Evolutionary conservation across 2,888 invertebrate genomes (phyloP), one percentile per base, ranked within the genome.

Genomic region (Cryptophagus acutangulus): DNA sequence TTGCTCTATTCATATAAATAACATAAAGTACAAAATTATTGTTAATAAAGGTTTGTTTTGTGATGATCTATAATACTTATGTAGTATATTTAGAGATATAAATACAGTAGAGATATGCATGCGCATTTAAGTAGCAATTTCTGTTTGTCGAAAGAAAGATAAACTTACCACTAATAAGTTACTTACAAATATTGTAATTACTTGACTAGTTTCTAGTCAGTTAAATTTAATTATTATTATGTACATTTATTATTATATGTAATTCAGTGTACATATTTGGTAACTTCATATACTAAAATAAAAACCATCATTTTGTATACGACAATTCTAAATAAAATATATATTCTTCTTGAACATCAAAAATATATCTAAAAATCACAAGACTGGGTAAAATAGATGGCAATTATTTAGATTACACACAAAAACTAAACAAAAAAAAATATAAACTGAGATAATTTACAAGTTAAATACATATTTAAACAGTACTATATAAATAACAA

Each of bases 261-360:
- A n/a, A n/a, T n/a, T 63, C 60, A 62, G 64, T 64, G 65, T 67
- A 69, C 66, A 67, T 67, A 67, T 69, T 69, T 69, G 69, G 69
- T 69, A 69, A 69, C 69, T 69, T 65, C 62, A 63, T 63, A 65
- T 68, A 69, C 65, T 61, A 59, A 63, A 65, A 51, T 54, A 31
- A 10, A 41, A n/a, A n/a, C n/a, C n/a, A n/a, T n/a, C n/a, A n/a
- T n/a, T n/a, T n/a, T 53, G 57, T 56, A 52, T 58, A 58, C 51
- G 55, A 49, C 42, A 40, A 13, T 36, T 36, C 14, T 10, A 30
- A 29, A 37, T 29, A 17, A 9, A 17, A 24, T 24, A 8, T 37
- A 37, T 28, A 9, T 37, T 40, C 14, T 51, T 46, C 46, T 49
- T 40, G 43, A 46, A 46, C 37, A 49, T n/a, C n/a, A 45, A 45